Base-by-base conservation (phyloP, 1,140 invertebrate species). In the Solenopsis fugax region DNA sequence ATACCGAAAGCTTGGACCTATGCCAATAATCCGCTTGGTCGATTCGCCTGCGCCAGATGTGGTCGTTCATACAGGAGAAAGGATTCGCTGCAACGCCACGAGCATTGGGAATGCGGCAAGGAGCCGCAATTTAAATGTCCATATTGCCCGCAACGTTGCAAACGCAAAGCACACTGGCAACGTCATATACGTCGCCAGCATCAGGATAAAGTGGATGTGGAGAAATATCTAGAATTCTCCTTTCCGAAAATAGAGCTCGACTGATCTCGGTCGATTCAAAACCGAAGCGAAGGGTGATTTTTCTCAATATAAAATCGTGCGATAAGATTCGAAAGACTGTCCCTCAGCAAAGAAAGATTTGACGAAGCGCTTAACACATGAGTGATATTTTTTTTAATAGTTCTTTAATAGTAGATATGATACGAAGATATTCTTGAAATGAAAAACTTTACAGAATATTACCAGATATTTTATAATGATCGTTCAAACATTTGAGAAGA, bases 111-210 rank as follows among this genome's bases (percentile, higher is more conserved):
- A 91, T 97, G 97, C 92, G 96, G 96, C 71, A 96, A 97, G 48
- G 96, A 96, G 84, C 97, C 97, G 18, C 96, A 96, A 48, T 97
- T 97, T 88, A 96, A 96, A 24, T 97, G 97, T 90, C 96, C 96
- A 10, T 96, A 96, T 88, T 97, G 97, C 92, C 96, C 96, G 0
- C 96, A 96, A 75, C 95, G 95, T 48, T 96, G 96, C 91, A 96
- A 96, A 87, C 94, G 96, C 29, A 96, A 96, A 89, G 95, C 95
- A 2, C 96, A 96, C 73, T 96, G 96, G 92, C 92, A 96, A 18
- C 92, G 96, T n/a, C 96, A 97, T 90, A 96, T 96, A 54, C 93
- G 95, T 56, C 94, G 96, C 2, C 96, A 96, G 71, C 96, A 97
- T 82, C 92, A 94, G 29, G 96, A 96, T 64, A 95, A 95, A 89